These are phyloP conservation scores for Sebastes flavidus DNA, from an alignment of 2,797 vertebrate species.

Conservation along the genomic window DNA sequence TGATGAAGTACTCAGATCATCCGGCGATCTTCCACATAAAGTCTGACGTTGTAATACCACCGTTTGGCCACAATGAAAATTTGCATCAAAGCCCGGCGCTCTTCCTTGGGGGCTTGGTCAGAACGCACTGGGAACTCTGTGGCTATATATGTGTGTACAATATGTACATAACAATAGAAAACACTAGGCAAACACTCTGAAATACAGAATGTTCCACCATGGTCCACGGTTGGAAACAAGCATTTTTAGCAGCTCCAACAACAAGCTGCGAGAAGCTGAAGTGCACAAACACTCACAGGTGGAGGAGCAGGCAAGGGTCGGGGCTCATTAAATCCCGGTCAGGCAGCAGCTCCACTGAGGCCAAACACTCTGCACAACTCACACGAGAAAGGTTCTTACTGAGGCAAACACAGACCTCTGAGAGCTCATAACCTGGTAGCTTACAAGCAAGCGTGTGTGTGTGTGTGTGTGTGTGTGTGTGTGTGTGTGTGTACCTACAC, in stretches of 20 bases:
- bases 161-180: background rate
- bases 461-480: background rate
- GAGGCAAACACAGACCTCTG: constrained; percentile 2
- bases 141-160: background rate
- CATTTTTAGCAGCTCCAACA: constrained; percentile 28
- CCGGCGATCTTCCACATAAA: too few species aligned
- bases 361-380: constrained; percentile 38
- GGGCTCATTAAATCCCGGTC: constrained; percentile 64
- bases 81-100: too few species aligned
- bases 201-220: background rate
- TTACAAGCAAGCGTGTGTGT: background rate
- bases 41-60: too few species aligned
- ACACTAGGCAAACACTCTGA: constrained; percentile 5
- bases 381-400: constrained; percentile 14
- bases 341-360: constrained; percentile 54
- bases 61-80: too few species aligned
- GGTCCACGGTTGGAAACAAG: constrained; percentile 18
- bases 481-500: background rate
- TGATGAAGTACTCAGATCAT: too few species aligned
- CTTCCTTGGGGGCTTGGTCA: too few species aligned
- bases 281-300: constrained; percentile 48
- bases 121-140: background rate
- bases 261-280: constrained; percentile 33
- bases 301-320: constrained; percentile 53
- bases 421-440: constrained; percentile 12